Conservation (phyloP, 2,797 vertebrate genomes). For the Enteromius paludinosus region DNA sequence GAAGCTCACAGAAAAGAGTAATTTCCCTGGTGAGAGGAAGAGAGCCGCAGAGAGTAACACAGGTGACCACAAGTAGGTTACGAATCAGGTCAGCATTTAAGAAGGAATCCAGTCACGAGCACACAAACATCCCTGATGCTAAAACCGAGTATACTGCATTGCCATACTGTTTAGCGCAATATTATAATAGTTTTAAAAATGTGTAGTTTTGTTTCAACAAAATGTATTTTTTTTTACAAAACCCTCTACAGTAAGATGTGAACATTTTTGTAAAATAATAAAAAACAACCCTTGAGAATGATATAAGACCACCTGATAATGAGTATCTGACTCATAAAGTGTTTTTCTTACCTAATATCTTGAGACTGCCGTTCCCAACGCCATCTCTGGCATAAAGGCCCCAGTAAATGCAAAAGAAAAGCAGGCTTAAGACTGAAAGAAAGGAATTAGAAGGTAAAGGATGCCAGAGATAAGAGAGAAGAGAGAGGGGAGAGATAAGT, state of each 20-base stretch:
- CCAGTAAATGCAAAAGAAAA: slow-evolving; percentile 93
- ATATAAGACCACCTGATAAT: background rate
- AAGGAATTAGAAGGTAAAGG: slow-evolving; percentile 52
- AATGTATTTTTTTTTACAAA: background rate
- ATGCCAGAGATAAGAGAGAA: slow-evolving; percentile 39
- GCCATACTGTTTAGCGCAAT: background rate
- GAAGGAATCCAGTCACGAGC: slow-evolving; percentile 33
- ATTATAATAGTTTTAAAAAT: background rate
- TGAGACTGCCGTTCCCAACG: slow-evolving; percentile 86
- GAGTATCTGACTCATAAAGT: slow-evolving; percentile 6
- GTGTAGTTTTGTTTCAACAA: background rate
- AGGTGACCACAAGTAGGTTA: slow-evolving; percentile 73
- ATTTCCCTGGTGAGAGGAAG: slow-evolving; percentile 82
- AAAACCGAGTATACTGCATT: background rate
- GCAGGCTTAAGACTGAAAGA: slow-evolving; percentile 86
- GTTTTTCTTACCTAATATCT: slow-evolving; percentile 72
- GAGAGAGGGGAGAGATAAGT: slow-evolving; percentile 27
- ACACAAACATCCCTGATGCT: background rate
- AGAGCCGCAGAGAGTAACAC: slow-evolving; percentile 32
- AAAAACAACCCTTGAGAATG: background rate
- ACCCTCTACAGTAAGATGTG: background rate
- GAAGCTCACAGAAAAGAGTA: slow-evolving; percentile 93
- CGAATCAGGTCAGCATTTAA: slow-evolving; percentile 38
- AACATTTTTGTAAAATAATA: background rate
- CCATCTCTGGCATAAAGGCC: slow-evolving; percentile 89